These are phyloP conservation scores for Hirtodrosophila histrioides DNA, from an alignment of 2,888 invertebrate genomes.

Conservation along the genomic window DNA sequence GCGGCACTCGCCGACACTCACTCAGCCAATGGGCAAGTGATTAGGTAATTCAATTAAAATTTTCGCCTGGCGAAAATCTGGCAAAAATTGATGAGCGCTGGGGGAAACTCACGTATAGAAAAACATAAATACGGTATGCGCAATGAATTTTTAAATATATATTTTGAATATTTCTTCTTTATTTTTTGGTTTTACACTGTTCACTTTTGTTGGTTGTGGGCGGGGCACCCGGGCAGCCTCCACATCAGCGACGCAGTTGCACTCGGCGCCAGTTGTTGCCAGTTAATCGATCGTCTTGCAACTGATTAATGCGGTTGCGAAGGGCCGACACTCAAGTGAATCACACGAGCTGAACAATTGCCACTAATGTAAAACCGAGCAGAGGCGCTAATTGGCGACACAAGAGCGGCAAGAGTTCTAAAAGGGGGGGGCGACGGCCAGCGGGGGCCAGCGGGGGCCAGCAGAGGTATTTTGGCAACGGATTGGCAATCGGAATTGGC, in stretches of 20 bases:
- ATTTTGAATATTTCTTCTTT: constrained; percentile 7
- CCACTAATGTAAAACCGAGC: constrained; percentile 17
- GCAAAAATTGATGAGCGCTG: constrained; percentile 19
- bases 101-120: constrained; percentile 9
- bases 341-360: constrained; percentile 36
- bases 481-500: constrained; percentile 35
- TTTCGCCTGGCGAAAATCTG: constrained; percentile 38
- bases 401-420: constrained; percentile 2
- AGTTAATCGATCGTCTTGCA: constrained; percentile 84
- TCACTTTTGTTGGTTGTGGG: constrained; percentile 17
- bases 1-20: constrained; percentile 19
- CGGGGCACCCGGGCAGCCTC: constrained; percentile 9
- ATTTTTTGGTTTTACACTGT: constrained; percentile 15
- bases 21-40: constrained; percentile 50
- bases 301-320: constrained; percentile 81
- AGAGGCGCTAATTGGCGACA: constrained; percentile 62
- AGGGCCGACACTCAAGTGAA: constrained; percentile 52
- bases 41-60: constrained; percentile 75
- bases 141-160: neutral
- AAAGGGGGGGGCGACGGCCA: neutral
- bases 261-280: constrained; percentile 75
- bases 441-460: no score
- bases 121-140: neutral
- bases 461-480: constrained; percentile 45
- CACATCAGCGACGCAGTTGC: constrained; percentile 17